These are phyloP conservation scores for Platyscapa corneri DNA, from an alignment of 1,140 invertebrate species.

Conservation along the genomic window DNA sequence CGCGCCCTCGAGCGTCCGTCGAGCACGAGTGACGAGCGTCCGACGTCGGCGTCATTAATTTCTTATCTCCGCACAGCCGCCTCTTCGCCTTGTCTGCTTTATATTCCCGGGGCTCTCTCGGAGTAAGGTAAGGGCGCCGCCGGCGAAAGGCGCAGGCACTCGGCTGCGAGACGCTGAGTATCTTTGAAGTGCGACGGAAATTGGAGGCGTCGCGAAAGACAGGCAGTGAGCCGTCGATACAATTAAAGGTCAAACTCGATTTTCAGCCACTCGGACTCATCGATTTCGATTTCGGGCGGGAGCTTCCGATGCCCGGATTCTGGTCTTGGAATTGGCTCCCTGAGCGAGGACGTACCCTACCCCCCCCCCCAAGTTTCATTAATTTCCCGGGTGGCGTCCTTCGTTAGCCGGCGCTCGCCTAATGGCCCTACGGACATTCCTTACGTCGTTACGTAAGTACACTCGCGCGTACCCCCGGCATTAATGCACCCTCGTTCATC, in stretches of 20 bases:
- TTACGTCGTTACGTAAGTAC: not conserved
- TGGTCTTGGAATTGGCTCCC: not conserved
- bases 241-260: slow-evolving; percentile 53
- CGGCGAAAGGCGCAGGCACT: not conserved
- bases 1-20: not conserved
- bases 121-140: not conserved
- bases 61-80: not conserved
- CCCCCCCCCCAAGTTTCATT: not conserved
- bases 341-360: not conserved
- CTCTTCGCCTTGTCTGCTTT: not conserved
- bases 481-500: too few relatives aligned
- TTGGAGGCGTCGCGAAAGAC: slow-evolving; percentile 22
- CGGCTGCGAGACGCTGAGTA: slow-evolving; percentile 3
- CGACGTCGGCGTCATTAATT: slow-evolving; percentile 8
- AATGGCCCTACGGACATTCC: not conserved
- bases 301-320: not conserved
- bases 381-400: not conserved
- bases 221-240: slow-evolving; percentile 43
- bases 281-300: too few relatives aligned
- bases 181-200: slow-evolving; percentile 44
- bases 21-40: not conserved
- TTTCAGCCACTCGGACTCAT: not conserved
- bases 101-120: too few relatives aligned
- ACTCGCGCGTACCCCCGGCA: not conserved
- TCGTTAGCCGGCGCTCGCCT: not conserved